These are phyloP conservation scores for Drosophila atripex DNA, from an alignment of 2,888 invertebrate species.

Conservation along the genomic window DNA sequence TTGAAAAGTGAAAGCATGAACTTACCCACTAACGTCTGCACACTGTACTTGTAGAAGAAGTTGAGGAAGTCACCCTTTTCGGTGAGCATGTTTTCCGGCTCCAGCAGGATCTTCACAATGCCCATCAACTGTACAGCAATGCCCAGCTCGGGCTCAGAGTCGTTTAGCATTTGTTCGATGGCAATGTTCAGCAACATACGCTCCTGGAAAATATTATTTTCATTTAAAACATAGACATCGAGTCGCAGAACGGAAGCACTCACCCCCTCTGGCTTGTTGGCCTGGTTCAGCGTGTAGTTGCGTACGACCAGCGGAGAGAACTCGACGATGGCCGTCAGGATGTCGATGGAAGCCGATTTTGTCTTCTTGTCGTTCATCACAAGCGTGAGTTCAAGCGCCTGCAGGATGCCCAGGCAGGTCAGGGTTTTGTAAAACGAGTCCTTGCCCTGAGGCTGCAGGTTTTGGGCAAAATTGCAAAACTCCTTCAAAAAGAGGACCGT, in stretches of 20 bases:
- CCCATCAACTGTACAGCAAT: conserved; percentile 99
- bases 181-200: conserved; percentile 97
- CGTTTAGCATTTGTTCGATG: conserved; percentile 98
- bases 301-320: conserved; percentile 98
- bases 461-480: conserved; percentile 99
- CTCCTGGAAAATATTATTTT: conserved; percentile 87
- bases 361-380: conserved; percentile 96
- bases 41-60: conserved; percentile 99
- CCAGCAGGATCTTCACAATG: conserved; percentile 94
- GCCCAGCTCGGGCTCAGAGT: conserved; percentile 98
- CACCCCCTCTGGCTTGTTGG: conserved; percentile 93
- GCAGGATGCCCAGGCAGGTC: conserved; percentile 93
- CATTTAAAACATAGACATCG: no score
- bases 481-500: conserved; percentile 98
- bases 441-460: conserved; percentile 97
- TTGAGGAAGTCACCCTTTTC: conserved; percentile 99
- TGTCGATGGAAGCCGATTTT: conserved; percentile 98
- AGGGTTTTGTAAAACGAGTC: conserved; percentile 98
- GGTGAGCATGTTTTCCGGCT: conserved; percentile 99
- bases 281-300: conserved; percentile 97
- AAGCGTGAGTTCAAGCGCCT: conserved; percentile 95
- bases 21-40: conserved; percentile 96
- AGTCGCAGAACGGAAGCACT: conserved; percentile 63
- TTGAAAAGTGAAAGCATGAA: conserved; percentile 16
- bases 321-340: conserved; percentile 98